Base-by-base conservation (phyloP, 2,113 vertebrate species). In the Oreotrochilus melanogaster region DNA sequence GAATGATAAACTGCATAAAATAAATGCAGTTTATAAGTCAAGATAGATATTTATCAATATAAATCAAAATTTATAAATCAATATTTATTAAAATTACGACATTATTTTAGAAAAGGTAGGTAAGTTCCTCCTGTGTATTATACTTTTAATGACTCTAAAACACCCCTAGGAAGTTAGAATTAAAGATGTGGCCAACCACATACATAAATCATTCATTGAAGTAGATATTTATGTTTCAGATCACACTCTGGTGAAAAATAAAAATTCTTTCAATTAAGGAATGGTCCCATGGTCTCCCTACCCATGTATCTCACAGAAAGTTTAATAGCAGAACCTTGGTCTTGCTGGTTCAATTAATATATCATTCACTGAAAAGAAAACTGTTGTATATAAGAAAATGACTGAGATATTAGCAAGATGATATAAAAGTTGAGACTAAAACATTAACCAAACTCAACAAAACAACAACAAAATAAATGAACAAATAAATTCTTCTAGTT, bases 61-160 rank as follows among this genome's bases (percentile, higher is more conserved):
- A 37, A 37, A 37, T 37, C 35, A 37, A 37, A 37, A 37, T 37
- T 37, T 37, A 37, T 37, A 96, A 93, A 95, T 67, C 33, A 86
- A 93, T 58, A 67, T 43, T 93, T 78, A 42, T 81, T 93, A 91
- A 92, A 85, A 62, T 62, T 7, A 42, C 60, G 2, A 27, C 3
- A 3, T 47, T 74, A 25, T 75, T 66, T 83, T 93, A 75, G 78
- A 96, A 92, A 88, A 9, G 8, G 2, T 7, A 14, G 9, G 2
- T 45, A 60, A 70, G 3, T 51, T 7, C 18, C 7, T 66, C 35
- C n/a, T 74, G 22, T 81, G 64, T 89, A 35, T 96, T 97, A 84
- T 83, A 92, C 51, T 93, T 30, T 7, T 93, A 94, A 94, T 81
- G 75, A 81, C 71, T 82, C 62, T 74, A 88, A 93, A 86, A 30